Percentiles rank a stretch among this genome's conserved stretches.
phyloP scores from a whole-genome alignment of 2,888 invertebrate genomes.

The Xylota sylvarum region DNA sequence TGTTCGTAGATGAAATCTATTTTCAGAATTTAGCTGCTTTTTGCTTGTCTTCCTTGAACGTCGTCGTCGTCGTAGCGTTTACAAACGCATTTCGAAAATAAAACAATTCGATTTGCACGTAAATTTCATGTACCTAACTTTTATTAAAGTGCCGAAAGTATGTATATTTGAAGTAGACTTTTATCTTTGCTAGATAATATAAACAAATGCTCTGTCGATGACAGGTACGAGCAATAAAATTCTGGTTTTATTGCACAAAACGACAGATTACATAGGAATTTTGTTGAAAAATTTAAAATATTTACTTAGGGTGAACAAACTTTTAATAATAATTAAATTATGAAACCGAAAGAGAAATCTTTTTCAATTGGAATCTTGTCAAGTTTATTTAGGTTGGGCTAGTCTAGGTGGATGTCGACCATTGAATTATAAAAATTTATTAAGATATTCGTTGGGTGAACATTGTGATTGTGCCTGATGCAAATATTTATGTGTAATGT shows the following conservation, averaged over 20 bases:
- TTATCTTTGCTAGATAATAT: conserved; percentile 32
- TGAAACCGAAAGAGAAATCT: background rate
- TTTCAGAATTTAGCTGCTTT: conserved; percentile 29
- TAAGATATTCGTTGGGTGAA: background rate
- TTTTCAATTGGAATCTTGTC: conserved; percentile 42
- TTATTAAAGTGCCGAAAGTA: conserved; percentile 48
- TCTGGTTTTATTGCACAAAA: conserved; percentile 4
- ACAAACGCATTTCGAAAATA: conserved; percentile 18
- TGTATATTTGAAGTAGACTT: conserved; percentile 38
- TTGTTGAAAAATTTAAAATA: background rate
- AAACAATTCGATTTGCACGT: conserved; percentile 30
- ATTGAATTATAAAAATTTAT: background rate
- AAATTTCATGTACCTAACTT: conserved; percentile 13
- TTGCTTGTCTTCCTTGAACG: conserved; percentile 26
- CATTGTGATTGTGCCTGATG: background rate
- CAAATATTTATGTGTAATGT: background rate
- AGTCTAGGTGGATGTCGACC: background rate
- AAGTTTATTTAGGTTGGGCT: conserved; percentile 19
- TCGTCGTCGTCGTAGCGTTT: background rate
- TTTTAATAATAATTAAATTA: conserved; percentile 11
- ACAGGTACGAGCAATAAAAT: conserved; percentile 8
- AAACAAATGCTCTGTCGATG: conserved; percentile 42
- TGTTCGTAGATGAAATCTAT: conserved; percentile 26
- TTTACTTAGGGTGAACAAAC: conserved; percentile 41
- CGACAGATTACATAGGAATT: background rate